Evolutionary conservation across 1,140 invertebrate genomes (phyloP).

Genomic region (Dendrolimus punctatus): DNA sequence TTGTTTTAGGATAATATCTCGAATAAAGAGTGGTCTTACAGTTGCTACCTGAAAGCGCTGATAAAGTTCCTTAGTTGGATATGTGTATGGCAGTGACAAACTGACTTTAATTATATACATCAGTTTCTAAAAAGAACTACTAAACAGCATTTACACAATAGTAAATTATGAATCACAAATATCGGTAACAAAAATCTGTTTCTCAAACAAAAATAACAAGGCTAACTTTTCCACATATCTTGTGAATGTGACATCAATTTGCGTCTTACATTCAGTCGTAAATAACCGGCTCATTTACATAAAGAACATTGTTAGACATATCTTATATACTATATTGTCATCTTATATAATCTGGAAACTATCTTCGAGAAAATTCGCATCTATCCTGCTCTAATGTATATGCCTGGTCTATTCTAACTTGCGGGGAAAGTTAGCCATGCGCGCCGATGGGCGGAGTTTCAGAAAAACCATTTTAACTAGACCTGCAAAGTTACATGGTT

Average conservation of each 20-base stretch:
- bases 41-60: no score
- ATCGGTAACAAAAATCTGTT: not conserved
- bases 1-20: no score
- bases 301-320: constrained; percentile 46
- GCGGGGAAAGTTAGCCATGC: constrained; percentile 42
- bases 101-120: no score
- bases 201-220: not conserved
- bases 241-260: constrained; percentile 44
- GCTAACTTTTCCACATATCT: constrained; percentile 39
- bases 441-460: constrained; percentile 56
- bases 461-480: constrained; percentile 32
- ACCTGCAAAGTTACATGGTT: constrained; percentile 36
- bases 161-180: no score
- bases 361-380: constrained; percentile 62
- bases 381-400: constrained; percentile 51
- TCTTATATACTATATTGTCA: constrained; percentile 49
- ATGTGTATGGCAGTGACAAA: no score
- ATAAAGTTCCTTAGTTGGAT: no score
- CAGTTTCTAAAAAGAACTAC: no score
- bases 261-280: constrained; percentile 36
- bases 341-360: constrained; percentile 52
- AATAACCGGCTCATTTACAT: constrained; percentile 64
- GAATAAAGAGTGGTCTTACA: no score
- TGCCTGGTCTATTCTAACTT: constrained; percentile 34
- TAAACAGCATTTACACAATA: no score